A percentile compares a stretch with the other conserved stretches of the same genome.
phyloP scores from a whole-genome alignment of 2,888 invertebrate species.

The Campoplex nolae region DNA sequence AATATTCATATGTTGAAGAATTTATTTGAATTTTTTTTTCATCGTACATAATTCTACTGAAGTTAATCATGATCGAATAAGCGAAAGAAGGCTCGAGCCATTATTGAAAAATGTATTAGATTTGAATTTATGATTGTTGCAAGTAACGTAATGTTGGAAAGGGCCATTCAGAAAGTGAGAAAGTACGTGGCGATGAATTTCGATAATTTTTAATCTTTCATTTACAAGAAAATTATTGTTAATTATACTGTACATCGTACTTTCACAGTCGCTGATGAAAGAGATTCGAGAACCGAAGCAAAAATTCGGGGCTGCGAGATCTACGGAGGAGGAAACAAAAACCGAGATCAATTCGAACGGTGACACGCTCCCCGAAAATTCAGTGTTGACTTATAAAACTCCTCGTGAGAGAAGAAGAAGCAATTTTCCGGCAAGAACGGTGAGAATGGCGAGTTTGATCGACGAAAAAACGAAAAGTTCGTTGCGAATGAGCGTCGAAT shows the following conservation, averaged over 20 bases:
- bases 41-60: no score
- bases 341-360: conserved; percentile 8
- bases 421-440: background rate
- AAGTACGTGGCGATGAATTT: background rate
- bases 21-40: no score
- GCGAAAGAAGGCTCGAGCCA: no score
- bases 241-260: conserved; percentile 38
- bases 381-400: conserved; percentile 35
- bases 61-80: no score
- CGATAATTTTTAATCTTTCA: background rate
- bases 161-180: background rate
- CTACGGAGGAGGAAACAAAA: conserved; percentile 16
- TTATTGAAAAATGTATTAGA: no score
- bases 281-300: conserved; percentile 6
- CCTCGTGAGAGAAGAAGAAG: conserved; percentile 60
- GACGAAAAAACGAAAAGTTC: conserved; percentile 7
- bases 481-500: conserved; percentile 22
- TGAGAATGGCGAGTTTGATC: conserved; percentile 6
- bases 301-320: conserved; percentile 5
- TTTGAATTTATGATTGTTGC: background rate
- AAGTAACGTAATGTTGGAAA: background rate
- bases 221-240: conserved; percentile 17
- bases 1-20: background rate
- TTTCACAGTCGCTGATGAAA: conserved; percentile 25
- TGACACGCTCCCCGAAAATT: conserved; percentile 10